phyloP scores from a whole-genome alignment of 2,797 vertebrate species.

The Characodon lateralis region DNA sequence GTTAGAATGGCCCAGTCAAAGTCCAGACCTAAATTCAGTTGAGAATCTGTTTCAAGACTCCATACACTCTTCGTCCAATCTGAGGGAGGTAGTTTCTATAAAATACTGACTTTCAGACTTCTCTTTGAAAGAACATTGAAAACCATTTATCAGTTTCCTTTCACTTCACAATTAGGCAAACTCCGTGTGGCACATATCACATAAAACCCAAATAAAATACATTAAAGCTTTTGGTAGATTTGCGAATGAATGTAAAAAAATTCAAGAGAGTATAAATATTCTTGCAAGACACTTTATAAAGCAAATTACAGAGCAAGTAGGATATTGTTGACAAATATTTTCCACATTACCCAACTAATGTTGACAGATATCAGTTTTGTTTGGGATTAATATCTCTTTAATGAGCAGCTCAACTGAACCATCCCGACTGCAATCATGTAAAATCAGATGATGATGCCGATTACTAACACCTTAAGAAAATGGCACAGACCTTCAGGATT shows the following conservation, averaged over 20 bases:
- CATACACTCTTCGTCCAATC: not conserved
- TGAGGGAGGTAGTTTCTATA: not conserved
- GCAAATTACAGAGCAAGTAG: not conserved
- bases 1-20: not conserved
- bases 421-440: not conserved
- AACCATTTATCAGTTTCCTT: not conserved
- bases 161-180: not conserved
- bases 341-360: constrained; percentile 18
- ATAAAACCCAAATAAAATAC: not conserved
- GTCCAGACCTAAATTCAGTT: not conserved
- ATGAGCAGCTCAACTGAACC: constrained; percentile 13
- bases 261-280: not conserved
- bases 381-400: not conserved
- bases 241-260: not conserved
- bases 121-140: not conserved
- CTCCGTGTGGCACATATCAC: not conserved
- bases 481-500: constrained; percentile 90
- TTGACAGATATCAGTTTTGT: constrained; percentile 18
- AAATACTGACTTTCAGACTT: not conserved
- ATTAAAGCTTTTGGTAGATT: not conserved
- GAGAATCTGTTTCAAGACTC: not conserved
- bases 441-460: not conserved
- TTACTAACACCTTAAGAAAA: not conserved
- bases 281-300: not conserved
- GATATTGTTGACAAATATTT: constrained; percentile 2